Evolutionary conservation across 37 sponge, comb jelly and placozoan genomes (phyloP).

Genomic region (Crambe crambe): DNA sequence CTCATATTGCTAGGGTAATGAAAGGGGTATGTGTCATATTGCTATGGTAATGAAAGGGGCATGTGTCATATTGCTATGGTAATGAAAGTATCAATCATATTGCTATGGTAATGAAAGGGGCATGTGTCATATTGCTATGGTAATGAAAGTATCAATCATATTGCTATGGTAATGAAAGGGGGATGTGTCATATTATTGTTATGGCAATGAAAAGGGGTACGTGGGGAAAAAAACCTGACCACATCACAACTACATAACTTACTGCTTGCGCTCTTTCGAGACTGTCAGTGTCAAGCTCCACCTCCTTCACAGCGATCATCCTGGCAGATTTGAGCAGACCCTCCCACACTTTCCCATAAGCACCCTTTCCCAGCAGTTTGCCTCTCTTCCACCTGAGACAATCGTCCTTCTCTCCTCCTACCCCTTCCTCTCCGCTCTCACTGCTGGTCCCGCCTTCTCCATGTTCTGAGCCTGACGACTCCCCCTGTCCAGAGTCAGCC

Average conservation of each 20-base stretch:
- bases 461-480: conserved; percentile 23
- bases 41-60: not conserved
- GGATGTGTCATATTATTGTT: conserved; percentile 74
- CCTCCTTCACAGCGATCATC: conserved; percentile 92
- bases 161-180: not conserved
- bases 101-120: not conserved
- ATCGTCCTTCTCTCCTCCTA: conserved; percentile 12
- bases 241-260: conserved; percentile 13
- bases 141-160: not conserved
- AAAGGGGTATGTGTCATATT: not conserved
- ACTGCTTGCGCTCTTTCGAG: conserved; percentile 70
- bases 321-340: conserved; percentile 76
- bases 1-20: conserved; percentile 74
- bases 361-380: conserved; percentile 81
- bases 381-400: conserved; percentile 82
- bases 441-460: conserved; percentile 11
- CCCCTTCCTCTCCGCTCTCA: conserved; percentile 31
- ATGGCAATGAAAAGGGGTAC: not conserved
- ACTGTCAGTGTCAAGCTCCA: conserved; percentile 76
- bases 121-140: conserved; percentile 71
- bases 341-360: conserved; percentile 85
- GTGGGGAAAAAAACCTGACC: no score
- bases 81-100: not conserved
- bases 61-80: conserved; percentile 70
- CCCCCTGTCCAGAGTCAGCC: conserved; percentile 24